Evolutionary conservation across 2,888 invertebrate genomes (phyloP).

Genomic region (Drosophila tripunctata): DNA sequence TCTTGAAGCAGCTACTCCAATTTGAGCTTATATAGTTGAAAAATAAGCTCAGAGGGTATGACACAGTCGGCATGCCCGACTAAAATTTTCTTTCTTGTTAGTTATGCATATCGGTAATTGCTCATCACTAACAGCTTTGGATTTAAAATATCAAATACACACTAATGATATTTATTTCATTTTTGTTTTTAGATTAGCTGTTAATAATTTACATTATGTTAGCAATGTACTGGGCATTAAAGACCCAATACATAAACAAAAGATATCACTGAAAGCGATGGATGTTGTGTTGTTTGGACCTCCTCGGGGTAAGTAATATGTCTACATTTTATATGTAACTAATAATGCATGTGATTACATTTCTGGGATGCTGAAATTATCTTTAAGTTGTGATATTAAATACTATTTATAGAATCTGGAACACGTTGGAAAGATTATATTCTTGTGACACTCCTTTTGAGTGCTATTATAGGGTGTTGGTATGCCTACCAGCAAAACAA

Average conservation of each 20-base stretch:
- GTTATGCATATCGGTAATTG: too few relatives aligned
- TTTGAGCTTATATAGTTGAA: too few relatives aligned
- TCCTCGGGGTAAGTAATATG: conserved; percentile 92
- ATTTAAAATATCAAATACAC: not conserved
- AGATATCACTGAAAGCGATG: conserved; percentile 98
- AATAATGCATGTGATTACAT: not conserved
- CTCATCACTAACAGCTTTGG: too few relatives aligned
- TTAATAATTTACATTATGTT: conserved; percentile 96
- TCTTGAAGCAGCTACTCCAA: too few relatives aligned
- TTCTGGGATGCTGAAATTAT: not conserved
- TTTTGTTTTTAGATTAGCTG: conserved; percentile 90
- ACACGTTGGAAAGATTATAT: conserved; percentile 95
- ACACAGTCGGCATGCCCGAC: too few relatives aligned
- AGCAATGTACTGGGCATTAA: conserved; percentile 96
- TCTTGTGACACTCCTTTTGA: conserved; percentile 91
- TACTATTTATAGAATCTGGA: conserved; percentile 87
- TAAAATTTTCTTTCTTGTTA: too few relatives aligned
- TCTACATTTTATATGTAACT: not conserved
- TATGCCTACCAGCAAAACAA: conserved; percentile 96
- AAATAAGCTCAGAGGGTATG: too few relatives aligned
- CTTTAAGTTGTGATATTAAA: not conserved
- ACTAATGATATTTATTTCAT: not conserved
- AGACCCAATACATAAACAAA: conserved; percentile 99
- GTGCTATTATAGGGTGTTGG: conserved; percentile 95
- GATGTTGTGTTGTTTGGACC: conserved; percentile 99